These are phyloP conservation scores for Ellobius talpinus DNA, from an alignment of 2,113 vertebrate species.

Conservation along the genomic window DNA sequence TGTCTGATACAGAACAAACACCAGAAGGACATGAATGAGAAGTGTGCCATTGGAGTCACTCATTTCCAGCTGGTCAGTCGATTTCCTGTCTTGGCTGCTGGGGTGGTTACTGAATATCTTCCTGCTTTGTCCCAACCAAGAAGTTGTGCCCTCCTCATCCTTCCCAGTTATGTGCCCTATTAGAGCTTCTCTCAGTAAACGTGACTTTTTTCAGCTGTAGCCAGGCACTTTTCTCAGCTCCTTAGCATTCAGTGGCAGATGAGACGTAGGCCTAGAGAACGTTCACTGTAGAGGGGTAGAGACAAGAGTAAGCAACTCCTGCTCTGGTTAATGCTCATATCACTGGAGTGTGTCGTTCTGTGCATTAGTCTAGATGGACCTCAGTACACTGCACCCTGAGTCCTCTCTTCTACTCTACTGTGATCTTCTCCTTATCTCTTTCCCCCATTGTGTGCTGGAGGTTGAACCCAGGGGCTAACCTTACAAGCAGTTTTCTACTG, in stretches of 20 bases:
- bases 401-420: not conserved
- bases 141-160: not conserved
- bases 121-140: not conserved
- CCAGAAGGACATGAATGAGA: constrained; percentile 99
- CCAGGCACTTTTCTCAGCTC: not conserved
- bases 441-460: not conserved
- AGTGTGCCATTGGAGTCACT: constrained; percentile 96
- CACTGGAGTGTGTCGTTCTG: not conserved
- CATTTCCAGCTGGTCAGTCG: constrained; percentile 97
- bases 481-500: not conserved
- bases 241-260: not conserved
- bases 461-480: not conserved
- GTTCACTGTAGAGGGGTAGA: not conserved
- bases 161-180: not conserved
- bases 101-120: not conserved
- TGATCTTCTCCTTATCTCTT: not conserved
- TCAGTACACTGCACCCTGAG: not conserved
- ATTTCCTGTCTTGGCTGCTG: not conserved
- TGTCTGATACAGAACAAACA: constrained; percentile 98
- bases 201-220: not conserved
- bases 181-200: not conserved
- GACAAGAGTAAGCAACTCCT: not conserved
- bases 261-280: not conserved
- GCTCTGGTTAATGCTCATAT: too few relatives aligned
- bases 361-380: not conserved